phyloP scores from a whole-genome alignment of 2,888 invertebrate genomes.

The Pemphredon lugubris region DNA sequence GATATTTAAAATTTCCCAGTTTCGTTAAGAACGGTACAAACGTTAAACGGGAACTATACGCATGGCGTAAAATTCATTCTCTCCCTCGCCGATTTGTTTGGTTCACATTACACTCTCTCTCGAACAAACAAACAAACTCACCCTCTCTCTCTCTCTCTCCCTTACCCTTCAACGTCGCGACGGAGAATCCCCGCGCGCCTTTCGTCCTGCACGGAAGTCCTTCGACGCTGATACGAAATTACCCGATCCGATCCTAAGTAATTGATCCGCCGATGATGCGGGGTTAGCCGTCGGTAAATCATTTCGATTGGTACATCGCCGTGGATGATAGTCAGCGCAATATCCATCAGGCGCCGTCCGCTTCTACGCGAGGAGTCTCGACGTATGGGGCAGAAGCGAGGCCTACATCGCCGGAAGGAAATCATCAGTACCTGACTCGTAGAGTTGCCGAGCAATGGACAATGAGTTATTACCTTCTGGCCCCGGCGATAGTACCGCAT shows the following conservation, averaged over 20 bases:
- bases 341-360: conserved; percentile 55
- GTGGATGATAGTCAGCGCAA: conserved; percentile 45
- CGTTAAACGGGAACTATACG: too few species aligned
- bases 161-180: too few species aligned
- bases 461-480: conserved; percentile 76
- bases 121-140: too few species aligned
- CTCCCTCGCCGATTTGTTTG: too few species aligned
- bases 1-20: too few species aligned
- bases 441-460: conserved; percentile 68
- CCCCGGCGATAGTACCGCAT: conserved; percentile 54
- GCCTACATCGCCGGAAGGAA: conserved; percentile 72
- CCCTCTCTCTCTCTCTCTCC: too few species aligned
- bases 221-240: conserved; percentile 4
- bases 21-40: too few species aligned
- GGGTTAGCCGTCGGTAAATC: conserved; percentile 43
- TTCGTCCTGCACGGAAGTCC: too few species aligned
- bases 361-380: conserved; percentile 39
- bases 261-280: conserved; percentile 24
- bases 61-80: too few species aligned
- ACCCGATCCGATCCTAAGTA: conserved; percentile 15
- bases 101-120: too few species aligned
- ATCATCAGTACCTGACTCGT: conserved; percentile 74
- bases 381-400: conserved; percentile 41
- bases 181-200: too few species aligned
- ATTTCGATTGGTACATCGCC: conserved; percentile 44